Evolutionary conservation across 2,113 vertebrate genomes (phyloP).

Genomic region (Ondatra zibethicus): DNA sequence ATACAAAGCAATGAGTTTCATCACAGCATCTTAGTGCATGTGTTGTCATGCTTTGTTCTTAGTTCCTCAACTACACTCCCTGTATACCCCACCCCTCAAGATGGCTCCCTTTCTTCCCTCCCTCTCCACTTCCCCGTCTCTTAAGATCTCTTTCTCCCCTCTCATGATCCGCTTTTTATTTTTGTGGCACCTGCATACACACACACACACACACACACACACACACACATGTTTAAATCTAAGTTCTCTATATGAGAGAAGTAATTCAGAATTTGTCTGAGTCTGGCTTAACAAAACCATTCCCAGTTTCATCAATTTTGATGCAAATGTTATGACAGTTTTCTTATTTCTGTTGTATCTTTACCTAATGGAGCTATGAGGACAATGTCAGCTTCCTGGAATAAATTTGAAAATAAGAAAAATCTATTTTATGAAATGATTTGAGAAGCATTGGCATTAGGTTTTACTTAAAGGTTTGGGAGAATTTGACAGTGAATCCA

Average conservation of each 20-base stretch:
- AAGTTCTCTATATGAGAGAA: neutral
- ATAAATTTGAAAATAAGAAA: neutral
- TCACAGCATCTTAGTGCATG: neutral
- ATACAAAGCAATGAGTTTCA: neutral
- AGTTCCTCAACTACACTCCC: neutral
- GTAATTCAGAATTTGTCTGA: neutral
- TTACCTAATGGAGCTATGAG: neutral
- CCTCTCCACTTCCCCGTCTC: neutral
- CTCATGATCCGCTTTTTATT: neutral
- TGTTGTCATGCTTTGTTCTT: neutral
- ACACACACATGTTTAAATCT: neutral
- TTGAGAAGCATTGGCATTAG: neutral
- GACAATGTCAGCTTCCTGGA: neutral
- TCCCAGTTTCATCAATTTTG: neutral
- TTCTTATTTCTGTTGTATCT: neutral
- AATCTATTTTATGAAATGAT: neutral
- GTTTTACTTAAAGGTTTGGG: neutral
- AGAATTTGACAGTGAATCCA: neutral
- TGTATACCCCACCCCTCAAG: neutral
- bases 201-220: neutral
- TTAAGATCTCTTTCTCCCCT: neutral
- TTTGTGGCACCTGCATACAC: neutral
- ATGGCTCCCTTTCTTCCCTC: neutral
- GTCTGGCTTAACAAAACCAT: neutral
- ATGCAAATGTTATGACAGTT: neutral